Percentiles rank a stretch among this genome's conserved stretches.
phyloP scores from a whole-genome alignment of 2,888 invertebrate species.

The Geotrupes spiniger region DNA sequence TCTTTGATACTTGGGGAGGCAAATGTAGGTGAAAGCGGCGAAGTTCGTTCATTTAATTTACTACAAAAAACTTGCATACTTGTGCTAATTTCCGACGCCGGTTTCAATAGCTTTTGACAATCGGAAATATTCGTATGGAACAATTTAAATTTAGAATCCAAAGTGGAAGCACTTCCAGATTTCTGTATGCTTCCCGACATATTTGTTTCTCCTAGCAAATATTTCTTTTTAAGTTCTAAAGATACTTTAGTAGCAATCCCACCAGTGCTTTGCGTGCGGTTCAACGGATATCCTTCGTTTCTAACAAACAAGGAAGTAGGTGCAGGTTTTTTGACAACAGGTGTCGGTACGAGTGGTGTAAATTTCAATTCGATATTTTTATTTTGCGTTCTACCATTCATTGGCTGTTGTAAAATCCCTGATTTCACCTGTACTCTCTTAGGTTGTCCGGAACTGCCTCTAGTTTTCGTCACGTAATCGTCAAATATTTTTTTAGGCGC shows the following conservation, averaged over 20 bases:
- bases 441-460: slow-evolving; percentile 49
- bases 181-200: slow-evolving; percentile 70
- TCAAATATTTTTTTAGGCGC: slow-evolving; percentile 75
- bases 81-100: slow-evolving; percentile 67
- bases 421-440: slow-evolving; percentile 63
- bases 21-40: slow-evolving; percentile 45
- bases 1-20: slow-evolving; percentile 16
- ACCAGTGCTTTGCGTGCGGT: slow-evolving; percentile 81
- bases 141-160: slow-evolving; percentile 81
- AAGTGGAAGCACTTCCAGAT: slow-evolving; percentile 78
- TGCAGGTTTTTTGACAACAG: slow-evolving; percentile 38
- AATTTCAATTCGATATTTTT: slow-evolving; percentile 49
- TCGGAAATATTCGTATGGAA: slow-evolving; percentile 84
- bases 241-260: slow-evolving; percentile 86
- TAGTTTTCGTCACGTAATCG: slow-evolving; percentile 59
- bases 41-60: slow-evolving; percentile 43
- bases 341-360: slow-evolving; percentile 42
- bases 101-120: slow-evolving; percentile 81
- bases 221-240: slow-evolving; percentile 80
- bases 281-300: slow-evolving; percentile 73
- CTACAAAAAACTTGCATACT: slow-evolving; percentile 67
- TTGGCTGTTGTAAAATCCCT: slow-evolving; percentile 50
- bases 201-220: slow-evolving; percentile 71
- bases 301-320: slow-evolving; percentile 42
- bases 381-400: slow-evolving; percentile 41